Conservation (phyloP, 2,888 invertebrate species). For the Drosophila rubida region DNA sequence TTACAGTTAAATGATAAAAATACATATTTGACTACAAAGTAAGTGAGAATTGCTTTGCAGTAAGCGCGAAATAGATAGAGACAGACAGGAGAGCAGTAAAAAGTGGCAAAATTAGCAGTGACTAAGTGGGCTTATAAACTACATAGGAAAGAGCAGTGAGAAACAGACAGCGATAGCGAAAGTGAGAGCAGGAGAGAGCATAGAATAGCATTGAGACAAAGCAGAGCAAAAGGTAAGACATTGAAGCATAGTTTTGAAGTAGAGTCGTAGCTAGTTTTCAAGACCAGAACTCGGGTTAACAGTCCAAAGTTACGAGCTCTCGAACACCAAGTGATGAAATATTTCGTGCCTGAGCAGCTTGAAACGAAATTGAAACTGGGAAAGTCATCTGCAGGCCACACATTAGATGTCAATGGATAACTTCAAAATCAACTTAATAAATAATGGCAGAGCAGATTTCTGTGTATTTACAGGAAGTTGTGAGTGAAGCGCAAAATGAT, state of each 20-base stretch:
- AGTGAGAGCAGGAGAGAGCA: neutral
- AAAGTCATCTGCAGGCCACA: conserved; percentile 12
- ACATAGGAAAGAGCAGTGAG: conserved; percentile 22
- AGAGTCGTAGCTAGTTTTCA: conserved; percentile 49
- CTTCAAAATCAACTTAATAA: neutral
- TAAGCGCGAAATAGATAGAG: conserved; percentile 7
- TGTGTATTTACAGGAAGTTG: conserved; percentile 34
- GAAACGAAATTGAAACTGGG: conserved; percentile 13
- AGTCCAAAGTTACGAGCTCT: conserved; percentile 41
- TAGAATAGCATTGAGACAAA: conserved; percentile 9
- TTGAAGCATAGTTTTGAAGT: conserved; percentile 2
- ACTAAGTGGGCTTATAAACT: conserved; percentile 44
- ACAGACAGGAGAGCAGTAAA: conserved; percentile 25
- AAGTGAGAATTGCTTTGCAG: conserved; percentile 22
- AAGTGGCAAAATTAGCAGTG: conserved; percentile 53
- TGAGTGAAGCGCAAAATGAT: neutral
- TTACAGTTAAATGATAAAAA: conserved; percentile 41
- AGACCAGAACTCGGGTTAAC: conserved; percentile 46
- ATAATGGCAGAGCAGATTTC: neutral
- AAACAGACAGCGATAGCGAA: conserved; percentile 1
- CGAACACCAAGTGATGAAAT: conserved; percentile 2
- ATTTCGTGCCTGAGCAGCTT: neutral
- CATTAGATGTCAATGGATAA: conserved; percentile 31
- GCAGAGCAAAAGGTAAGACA: no score
- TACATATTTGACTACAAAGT: conserved; percentile 29